Evolutionary conservation across 2,888 invertebrate genomes (phyloP), one percentile per base, ranked within the genome.

Genomic region (Drosophila hamatofila): DNA sequence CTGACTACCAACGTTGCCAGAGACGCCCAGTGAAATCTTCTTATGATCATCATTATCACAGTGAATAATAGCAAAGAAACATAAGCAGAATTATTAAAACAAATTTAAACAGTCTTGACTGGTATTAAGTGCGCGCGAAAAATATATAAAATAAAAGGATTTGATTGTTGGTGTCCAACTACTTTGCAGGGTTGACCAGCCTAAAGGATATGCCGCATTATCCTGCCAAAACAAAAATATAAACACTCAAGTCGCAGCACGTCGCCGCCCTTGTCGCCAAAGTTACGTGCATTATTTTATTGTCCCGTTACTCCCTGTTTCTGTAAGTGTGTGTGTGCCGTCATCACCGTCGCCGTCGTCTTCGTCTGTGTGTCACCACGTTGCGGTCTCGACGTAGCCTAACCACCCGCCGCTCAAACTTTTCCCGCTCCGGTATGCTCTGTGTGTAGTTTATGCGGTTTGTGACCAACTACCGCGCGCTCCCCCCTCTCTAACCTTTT

Each of bases 361-460:
- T 21, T 44, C 44, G 44, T 23, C 44, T 44, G 44, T 60, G 62
- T 75, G 81, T 76, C 77, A 71, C 80, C 81, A 58, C 81, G 66
- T 77, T 77, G 77, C 63, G 77, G 77, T 77, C 62, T 59, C 55
- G 25, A 46, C 55, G 60, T 48, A 56, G 69, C 76, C 80, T 64
- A 74, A 61, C 61, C 42, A 49, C 56, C 52, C 52, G n/a, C 51
- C 35, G 39, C 33, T 30, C 42, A 37, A 33, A 33, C 51, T 33
- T 9, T 30, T 52, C 48, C 35, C 42, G n/a, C 16, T 16, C 35
- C 44, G 42, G 60, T 62, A 51, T 18, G 61, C 21, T 65, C 61
- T 70, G 35, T 51, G 33, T 30, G 16, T 65, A 77, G 77, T 49
- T 76, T 70, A 57, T 77, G 77, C 81, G 85, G 82, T 84, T 85